Base-by-base conservation (phyloP, 2,113 vertebrate species). In the Alethe diademata region DNA sequence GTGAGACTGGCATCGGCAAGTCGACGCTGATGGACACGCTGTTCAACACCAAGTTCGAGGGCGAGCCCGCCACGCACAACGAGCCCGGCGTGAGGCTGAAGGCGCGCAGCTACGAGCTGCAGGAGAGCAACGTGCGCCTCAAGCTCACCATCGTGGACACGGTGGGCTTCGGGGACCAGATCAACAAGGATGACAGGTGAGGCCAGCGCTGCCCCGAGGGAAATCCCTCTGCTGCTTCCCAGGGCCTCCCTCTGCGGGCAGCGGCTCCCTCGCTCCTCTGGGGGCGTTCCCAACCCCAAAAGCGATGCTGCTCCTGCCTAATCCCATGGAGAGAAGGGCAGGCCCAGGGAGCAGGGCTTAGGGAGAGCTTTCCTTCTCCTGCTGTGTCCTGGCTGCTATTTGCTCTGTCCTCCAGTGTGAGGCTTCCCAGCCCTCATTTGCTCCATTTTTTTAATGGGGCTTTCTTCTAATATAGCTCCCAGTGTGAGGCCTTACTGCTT, bases 121-220 rank as follows among this genome's bases (percentile, higher is more conserved):
- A 98, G 95, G 98, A 98, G 87, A 98, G 98, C 73, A 98, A 98
- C 0, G 98, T 98, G 15, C 98, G 98, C 3, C 98, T 98, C 91
- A 98, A 98, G 95, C 92, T 98, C 89, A 98, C 98, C 14, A 98
- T 98, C 6, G 98, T 98, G 0, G 98, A 98, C 89, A 98, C 98
- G 0, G 98, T 98, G 51, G 98, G 98, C 8, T 98, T 98, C 86
- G 98, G 98, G 1, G 98, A 98, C 56, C 98, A 98, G 88, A 98
- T 98, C 85, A 98, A 98, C 96, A 98, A 98, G 96, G 98, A 98
- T 61, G 98, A 98, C 96, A 98, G 98, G 98, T 98, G 96, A 45
- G 4, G 22, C 6, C 11, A n/a, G 33, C 65, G 58, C 26, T 89
- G 43, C 36, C 1, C 2, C 33, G 12, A 42, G 28, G 13, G 25